Conservation (phyloP, 2,888 invertebrate genomes). For the Tribolium freemani region DNA sequence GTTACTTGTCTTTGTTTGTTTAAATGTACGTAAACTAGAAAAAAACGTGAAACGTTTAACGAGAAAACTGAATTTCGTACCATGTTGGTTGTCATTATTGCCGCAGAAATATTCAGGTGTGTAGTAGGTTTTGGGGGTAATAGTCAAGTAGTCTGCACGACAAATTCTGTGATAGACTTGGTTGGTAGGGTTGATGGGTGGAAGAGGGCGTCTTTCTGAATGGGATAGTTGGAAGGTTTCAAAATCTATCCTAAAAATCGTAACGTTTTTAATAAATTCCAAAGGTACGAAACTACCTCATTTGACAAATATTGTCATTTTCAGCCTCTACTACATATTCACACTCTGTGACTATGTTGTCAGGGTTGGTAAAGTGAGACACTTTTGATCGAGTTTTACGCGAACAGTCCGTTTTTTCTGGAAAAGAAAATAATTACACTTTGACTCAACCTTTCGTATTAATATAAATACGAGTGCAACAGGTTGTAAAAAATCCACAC, state of each 20-base stretch:
- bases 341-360: conserved; percentile 60
- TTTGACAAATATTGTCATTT: conserved; percentile 74
- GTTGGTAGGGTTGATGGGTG: neutral
- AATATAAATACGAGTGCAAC: conserved; percentile 54
- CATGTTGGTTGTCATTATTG: conserved; percentile 75
- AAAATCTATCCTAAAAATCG: conserved; percentile 69
- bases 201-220: neutral
- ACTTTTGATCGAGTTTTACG: conserved; percentile 59
- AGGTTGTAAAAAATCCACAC: conserved; percentile 55
- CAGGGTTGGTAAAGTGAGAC: conserved; percentile 63
- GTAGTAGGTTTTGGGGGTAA: conserved; percentile 70
- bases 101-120: conserved; percentile 73
- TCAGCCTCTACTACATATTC: conserved; percentile 73
- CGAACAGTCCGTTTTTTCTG: conserved; percentile 52
- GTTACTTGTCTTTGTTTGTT: conserved; percentile 53
- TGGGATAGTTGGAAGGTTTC: conserved; percentile 71
- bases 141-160: conserved; percentile 71
- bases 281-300: conserved; percentile 65
- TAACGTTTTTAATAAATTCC: neutral
- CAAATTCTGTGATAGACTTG: conserved; percentile 61
- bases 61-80: conserved; percentile 57
- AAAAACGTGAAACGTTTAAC: conserved; percentile 56
- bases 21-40: conserved; percentile 57
- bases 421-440: neutral
- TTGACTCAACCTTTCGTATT: neutral